phyloP scores from a whole-genome alignment of 2,797 vertebrate species.

The Sebastes minor region DNA sequence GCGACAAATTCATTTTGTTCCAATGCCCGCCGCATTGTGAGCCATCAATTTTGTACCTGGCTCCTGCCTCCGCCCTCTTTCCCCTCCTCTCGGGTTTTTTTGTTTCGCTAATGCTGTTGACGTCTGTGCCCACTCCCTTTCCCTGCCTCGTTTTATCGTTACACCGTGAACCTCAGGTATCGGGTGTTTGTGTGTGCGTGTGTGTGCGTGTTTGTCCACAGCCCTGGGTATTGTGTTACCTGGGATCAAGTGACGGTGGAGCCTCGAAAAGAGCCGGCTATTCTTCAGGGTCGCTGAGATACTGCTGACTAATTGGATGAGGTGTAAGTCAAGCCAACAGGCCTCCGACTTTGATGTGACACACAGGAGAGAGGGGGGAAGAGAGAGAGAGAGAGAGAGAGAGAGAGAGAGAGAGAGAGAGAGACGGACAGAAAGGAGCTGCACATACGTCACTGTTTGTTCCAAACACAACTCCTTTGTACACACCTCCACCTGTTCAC shows the following conservation, averaged over 20 bases:
- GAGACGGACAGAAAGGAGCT: constrained; percentile 22
- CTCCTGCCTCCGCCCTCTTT: constrained; percentile 75
- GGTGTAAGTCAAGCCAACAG: constrained; percentile 93
- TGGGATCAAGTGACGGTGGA: constrained; percentile 89
- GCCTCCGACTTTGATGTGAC: constrained; percentile 89
- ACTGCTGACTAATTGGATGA: constrained; percentile 95
- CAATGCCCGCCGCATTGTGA: constrained; percentile 77
- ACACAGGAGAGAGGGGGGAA: constrained; percentile 58
- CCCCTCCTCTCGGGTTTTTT: constrained; percentile 61
- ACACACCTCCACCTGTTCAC: constrained; percentile 77
- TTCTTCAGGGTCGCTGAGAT: constrained; percentile 89
- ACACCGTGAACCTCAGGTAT: constrained; percentile 59
- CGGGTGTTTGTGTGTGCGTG: constrained; percentile 43
- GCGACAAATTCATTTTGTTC: constrained; percentile 87
- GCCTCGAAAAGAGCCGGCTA: constrained; percentile 79
- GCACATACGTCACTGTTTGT: constrained; percentile 69
- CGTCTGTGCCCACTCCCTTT: constrained; percentile 66
- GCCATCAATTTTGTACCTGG: constrained; percentile 84
- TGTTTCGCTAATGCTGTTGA: constrained; percentile 78
- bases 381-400: neutral
- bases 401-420: constrained; percentile 13
- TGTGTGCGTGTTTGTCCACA: constrained; percentile 28
- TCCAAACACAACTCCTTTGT: constrained; percentile 80
- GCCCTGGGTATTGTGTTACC: constrained; percentile 81
- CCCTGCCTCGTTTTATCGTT: constrained; percentile 71